Evolutionary conservation across 2,113 vertebrate genomes (phyloP), one percentile per base, ranked within the genome.

Genomic region (Oreochromis aureus): DNA sequence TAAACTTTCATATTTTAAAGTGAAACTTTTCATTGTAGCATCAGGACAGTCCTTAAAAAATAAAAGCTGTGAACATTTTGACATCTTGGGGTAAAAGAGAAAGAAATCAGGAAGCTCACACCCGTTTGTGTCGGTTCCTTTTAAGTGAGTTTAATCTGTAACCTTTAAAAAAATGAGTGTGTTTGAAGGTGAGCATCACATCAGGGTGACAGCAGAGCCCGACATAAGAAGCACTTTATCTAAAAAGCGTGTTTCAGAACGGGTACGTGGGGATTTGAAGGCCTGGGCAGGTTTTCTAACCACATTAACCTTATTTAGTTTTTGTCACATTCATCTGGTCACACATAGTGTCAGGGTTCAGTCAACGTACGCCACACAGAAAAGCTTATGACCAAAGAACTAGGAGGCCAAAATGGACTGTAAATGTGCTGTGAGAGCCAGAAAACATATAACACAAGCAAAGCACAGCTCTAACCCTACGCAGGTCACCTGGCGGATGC

Each of bases 281-380:
- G 41, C 69, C 22, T 73, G 41, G 22, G 69, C 22, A 1, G 69
- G 44, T 41, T 69, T 69, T 41, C 6, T 69, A 69, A 69, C 36
- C 7, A 71, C 63, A 71, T 71, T 24, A 73, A 76, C 2, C n/a
- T 24, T 10, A 48, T 46, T 73, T 48, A 2, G 13, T 27, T 48
- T 30, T 30, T 30, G 19, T 48, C 19, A 19, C 22, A 0, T 32
- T 24, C 71, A 19, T 46, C 10, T 46, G 44, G 24, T 7, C 2
- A 12, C 71, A 18, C 5, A 3, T 24, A 1, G 6, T 11, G 34
- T 10, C 39, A 24, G 61, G 6, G 19, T 44, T 71, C 12, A 10
- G 22, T 73, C 39, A 71, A 10, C 2, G 1, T 0, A 9, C 2
- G 3, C 0, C n/a, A 44, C 24, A 27, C 15, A 24, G n/a, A 71